Evolutionary conservation across 2,797 vertebrate genomes (phyloP).

Genomic region (Nannoperca obscura): DNA sequence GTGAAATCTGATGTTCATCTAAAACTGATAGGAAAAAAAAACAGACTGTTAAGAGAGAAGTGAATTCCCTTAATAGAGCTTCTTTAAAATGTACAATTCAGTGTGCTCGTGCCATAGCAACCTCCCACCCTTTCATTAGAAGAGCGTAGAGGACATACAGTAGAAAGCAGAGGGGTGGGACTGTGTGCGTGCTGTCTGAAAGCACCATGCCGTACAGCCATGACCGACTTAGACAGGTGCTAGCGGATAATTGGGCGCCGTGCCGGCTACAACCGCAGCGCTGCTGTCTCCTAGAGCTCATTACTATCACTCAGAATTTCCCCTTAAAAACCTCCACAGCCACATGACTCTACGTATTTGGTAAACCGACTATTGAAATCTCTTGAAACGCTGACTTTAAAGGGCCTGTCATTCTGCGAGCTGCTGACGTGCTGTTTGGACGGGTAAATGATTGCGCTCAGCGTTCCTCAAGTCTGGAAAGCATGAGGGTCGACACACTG

Average conservation of each 20-base stretch:
- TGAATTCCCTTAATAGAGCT: background rate
- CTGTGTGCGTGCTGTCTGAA: conserved; percentile 50
- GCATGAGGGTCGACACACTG: background rate
- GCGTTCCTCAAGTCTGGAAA: conserved; percentile 16
- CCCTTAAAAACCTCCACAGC: conserved; percentile 54
- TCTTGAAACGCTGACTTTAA: conserved; percentile 55
- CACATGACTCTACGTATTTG: conserved; percentile 53
- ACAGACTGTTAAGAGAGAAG: background rate
- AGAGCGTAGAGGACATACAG: conserved; percentile 34
- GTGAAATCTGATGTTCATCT: conserved; percentile 5
- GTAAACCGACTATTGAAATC: conserved; percentile 45
- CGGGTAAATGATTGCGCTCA: conserved; percentile 57
- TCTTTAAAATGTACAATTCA: conserved; percentile 24
- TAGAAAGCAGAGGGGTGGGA: conserved; percentile 52
- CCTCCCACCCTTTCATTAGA: conserved; percentile 55
- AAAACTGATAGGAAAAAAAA: background rate
- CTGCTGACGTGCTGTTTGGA: conserved; percentile 50
- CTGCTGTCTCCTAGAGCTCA: conserved; percentile 79
- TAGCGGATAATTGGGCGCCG: conserved; percentile 81
- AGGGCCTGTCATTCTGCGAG: conserved; percentile 45
- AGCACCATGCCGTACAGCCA: conserved; percentile 47
- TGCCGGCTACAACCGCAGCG: conserved; percentile 66
- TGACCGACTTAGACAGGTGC: conserved; percentile 77
- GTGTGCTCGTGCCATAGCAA: conserved; percentile 4
- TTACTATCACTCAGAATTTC: conserved; percentile 81